A percentile compares a stretch with the other conserved stretches of the same genome.
phyloP scores from a whole-genome alignment of 1,140 invertebrate species.

The Trichonephila clavata region DNA sequence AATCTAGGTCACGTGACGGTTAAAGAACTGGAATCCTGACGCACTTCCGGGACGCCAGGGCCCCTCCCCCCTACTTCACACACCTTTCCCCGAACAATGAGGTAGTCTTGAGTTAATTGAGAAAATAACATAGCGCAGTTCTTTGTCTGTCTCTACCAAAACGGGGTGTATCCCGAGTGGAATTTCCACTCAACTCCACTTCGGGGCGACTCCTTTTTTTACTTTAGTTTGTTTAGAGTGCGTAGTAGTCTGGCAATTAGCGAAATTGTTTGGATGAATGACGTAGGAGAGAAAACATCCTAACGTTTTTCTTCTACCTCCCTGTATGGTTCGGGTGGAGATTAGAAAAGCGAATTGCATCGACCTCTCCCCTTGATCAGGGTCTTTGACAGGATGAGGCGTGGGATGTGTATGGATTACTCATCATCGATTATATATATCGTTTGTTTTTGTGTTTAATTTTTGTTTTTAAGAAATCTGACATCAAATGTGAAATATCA shows the following conservation, averaged over 20 bases:
- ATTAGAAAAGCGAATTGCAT: no score
- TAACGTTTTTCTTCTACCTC: background rate
- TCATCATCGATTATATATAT: no score
- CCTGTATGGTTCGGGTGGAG: background rate
- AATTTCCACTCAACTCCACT: constrained; percentile 8
- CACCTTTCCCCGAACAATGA: background rate
- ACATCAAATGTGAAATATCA: no score
- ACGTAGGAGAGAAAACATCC: background rate
- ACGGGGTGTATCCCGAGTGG: background rate
- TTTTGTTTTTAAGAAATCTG: no score
- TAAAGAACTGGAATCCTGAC: background rate
- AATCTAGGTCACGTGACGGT: constrained; percentile 54
- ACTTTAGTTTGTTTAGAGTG: no score
- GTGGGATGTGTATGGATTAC: no score
- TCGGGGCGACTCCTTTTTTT: constrained; percentile 1
- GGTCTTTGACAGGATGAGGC: no score
- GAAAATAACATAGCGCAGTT: background rate
- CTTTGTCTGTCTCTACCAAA: constrained; percentile 10
- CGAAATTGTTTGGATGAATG: constrained; percentile 5
- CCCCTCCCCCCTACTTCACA: background rate
- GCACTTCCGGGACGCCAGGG: constrained; percentile 38
- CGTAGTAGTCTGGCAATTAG: background rate
- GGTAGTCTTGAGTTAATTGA: background rate
- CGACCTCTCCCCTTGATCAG: no score
- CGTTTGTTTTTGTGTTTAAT: no score